Conservation (phyloP, 2,797 vertebrate species). For the Nyctalus aviator region DNA sequence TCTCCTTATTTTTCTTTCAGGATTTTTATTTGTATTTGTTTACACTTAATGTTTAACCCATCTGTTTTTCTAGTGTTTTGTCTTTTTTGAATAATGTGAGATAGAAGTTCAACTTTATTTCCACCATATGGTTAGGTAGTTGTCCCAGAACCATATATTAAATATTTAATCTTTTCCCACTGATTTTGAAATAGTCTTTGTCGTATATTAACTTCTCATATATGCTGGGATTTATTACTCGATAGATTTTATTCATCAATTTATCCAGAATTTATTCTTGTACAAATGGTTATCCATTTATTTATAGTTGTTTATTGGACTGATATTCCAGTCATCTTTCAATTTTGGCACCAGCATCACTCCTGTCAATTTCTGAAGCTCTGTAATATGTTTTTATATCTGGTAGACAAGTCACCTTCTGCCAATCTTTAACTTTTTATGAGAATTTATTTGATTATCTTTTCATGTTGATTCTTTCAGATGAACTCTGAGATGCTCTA, state of each 20-base stretch:
- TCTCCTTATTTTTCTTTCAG: background rate
- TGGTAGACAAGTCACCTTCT: background rate
- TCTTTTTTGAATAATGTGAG: background rate
- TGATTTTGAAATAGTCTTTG: constrained; percentile 59
- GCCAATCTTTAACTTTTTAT: background rate
- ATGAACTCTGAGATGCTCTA: background rate
- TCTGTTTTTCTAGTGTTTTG: background rate
- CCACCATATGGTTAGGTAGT: constrained; percentile 37
- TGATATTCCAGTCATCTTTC: constrained; percentile 1
- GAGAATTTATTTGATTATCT: constrained; percentile 46
- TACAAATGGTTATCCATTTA: constrained; percentile 44
- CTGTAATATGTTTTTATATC: constrained; percentile 1
- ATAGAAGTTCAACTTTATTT: constrained; percentile 51
- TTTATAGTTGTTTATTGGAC: constrained; percentile 41
- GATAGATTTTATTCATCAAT: constrained; percentile 40
- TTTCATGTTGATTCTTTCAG: constrained; percentile 45
- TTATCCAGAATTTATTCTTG: constrained; percentile 48
- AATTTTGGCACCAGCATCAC: background rate
- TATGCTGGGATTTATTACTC: constrained; percentile 27
- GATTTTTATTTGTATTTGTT: constrained; percentile 68
- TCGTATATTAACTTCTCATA: constrained; percentile 30
- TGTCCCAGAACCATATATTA: constrained; percentile 27
- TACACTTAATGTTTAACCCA: constrained; percentile 35
- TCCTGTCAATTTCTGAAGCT: constrained; percentile 33
- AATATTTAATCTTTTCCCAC: constrained; percentile 51